These are phyloP conservation scores for Centropus unirufus DNA, from an alignment of 2,113 vertebrate species.

Conservation along the genomic window DNA sequence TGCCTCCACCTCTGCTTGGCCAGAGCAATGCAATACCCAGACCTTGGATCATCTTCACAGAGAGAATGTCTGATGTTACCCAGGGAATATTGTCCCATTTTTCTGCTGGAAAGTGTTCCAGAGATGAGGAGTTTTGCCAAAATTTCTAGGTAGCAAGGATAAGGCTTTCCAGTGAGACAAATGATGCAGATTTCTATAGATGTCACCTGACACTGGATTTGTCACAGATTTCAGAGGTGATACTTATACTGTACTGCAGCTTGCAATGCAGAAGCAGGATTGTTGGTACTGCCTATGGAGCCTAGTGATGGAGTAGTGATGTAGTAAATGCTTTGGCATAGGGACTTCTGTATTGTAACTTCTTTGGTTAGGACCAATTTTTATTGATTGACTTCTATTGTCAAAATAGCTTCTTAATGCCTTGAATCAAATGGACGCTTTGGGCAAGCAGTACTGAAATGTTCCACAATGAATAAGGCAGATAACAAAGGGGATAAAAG, in stretches of 20 bases:
- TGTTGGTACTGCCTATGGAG: not conserved
- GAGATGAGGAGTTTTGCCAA: not conserved
- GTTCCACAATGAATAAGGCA: not conserved
- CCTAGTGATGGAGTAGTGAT: not conserved
- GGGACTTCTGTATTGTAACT: not conserved
- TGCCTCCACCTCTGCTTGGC: not conserved
- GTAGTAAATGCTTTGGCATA: not conserved
- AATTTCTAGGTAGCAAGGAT: not conserved
- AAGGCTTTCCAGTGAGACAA: not conserved
- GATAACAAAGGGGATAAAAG: not conserved
- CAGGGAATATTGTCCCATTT: too few relatives aligned
- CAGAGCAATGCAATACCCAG: not conserved
- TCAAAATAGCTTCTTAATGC: not conserved
- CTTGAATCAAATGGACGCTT: not conserved
- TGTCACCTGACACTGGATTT: not conserved
- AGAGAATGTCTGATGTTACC: not conserved
- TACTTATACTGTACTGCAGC: accelerated
- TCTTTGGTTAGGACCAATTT: not conserved
- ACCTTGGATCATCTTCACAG: not conserved
- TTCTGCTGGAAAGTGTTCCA: not conserved
- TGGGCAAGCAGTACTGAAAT: not conserved
- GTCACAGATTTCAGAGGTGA: not conserved
- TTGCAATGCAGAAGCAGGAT: not conserved
- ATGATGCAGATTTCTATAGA: not conserved
- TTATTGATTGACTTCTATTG: not conserved